Base-by-base conservation (phyloP, 2,797 vertebrate species). In the Chiloscyllium punctatum region DNA sequence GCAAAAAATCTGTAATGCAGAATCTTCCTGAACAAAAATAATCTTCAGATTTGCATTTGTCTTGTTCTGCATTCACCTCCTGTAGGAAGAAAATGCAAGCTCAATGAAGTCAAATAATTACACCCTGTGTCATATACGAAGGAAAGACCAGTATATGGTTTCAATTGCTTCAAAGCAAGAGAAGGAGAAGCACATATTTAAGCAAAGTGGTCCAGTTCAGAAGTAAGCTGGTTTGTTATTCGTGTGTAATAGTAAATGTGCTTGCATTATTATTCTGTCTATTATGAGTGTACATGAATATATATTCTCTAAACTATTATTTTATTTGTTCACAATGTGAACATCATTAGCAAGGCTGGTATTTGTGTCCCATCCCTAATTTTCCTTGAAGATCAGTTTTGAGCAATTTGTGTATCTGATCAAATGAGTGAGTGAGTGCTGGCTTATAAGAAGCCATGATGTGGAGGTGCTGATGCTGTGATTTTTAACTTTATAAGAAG, bases 111-210 rank as follows among this genome's bases (percentile, higher is more conserved):
- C 96, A 94, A 97, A 95, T 96, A 97, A 95, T 96, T 99, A 99
- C 86, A 98, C 98, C 0, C 96, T 99, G 95, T 97, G 98, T 96
- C 98, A 98, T 96, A 98, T 97, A 48, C 97, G 97, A 97, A 97
- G 96, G 37, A 97, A 96, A 96, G 97, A 97, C 96, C 97, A 97
- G 69, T 99, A 98, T 96, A 98, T 96, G 6, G 97, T 98, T 96
- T 98, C 98, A 33, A 95, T 99, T 96, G 97, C 96, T 30, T 98
- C 97, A 90, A 97, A 96, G 96, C 97, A 98, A 8, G 97, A 97
- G 96, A 96, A 97, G 95, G 97, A 97, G 96, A 98, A 98, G 98
- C 97, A 96, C 95, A 98, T 98, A 96, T 98, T 98, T 96, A 98
- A 96, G 96, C 98, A 98, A 96, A 97, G 96, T 1, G 98, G 98